Evolutionary conservation across 2,113 vertebrate genomes (phyloP), one percentile per base, ranked within the genome.

Genomic region (Lethenteron reissneri): DNA sequence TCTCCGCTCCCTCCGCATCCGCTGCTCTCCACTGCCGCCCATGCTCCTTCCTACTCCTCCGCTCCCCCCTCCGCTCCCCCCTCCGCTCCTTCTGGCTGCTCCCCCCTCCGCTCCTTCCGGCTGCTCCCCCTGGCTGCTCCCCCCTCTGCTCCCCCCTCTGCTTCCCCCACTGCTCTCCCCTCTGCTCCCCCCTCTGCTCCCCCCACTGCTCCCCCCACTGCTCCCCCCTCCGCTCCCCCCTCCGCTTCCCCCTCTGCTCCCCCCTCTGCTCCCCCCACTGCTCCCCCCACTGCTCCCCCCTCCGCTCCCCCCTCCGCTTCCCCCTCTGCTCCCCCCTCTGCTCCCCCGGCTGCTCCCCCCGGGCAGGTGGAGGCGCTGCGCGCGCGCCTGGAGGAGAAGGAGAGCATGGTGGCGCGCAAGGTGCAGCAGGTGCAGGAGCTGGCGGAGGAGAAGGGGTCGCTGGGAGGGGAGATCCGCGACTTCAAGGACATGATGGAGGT

Each of bases 401-500:
- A 97, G 76, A 84, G 86, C 0, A 90, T 88, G 81, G 82, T 99
- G 4, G 89, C 88, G 70, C 95, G 96, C 79, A 99, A 99, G 82
- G 88, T 85, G 9, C 87, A 90, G 76, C 94, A 96, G 83, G 90
- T 99, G 69, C 88, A 94, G 71, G 92, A 94, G 77, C 78, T 94
- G 80, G 84, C 88, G 0, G 94, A 97, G 73, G 91, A 99, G 80
- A 97, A 97, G 70, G 91, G 92, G 1, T 94, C 88, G 7, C 86
- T 92, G n/a, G 82, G 82, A 2, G 89, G 91, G 56, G 94, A 99
- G 80, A 94, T 96, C 75, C 85, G 81, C 4, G 92, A 99, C 80
- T 88, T 99, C 62, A 99, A 99, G 77, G 94, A 99, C 80, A 97
- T 99, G 92, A 78, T 99, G 74, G 91, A 99, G 5, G 92, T 97